A percentile compares a stretch with the other conserved stretches of the same genome.
These are phyloP conservation scores for Agrenia bidenticulata DNA, from an alignment of 2,888 invertebrate species.

Conservation along the genomic window DNA sequence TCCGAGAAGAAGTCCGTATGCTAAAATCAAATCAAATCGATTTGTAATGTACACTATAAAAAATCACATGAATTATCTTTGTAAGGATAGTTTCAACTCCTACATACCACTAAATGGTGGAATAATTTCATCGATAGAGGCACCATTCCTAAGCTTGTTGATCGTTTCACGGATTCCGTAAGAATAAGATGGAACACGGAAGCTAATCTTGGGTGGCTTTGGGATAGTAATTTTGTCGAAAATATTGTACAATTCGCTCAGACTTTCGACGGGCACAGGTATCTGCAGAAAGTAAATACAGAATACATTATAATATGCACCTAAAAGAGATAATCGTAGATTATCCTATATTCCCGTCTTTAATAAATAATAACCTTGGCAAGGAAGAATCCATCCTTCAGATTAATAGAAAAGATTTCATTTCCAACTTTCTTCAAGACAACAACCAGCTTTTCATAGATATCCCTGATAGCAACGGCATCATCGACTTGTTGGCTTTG, in stretches of 20 bases:
- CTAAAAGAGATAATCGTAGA: no score
- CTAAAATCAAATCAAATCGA: slow-evolving; percentile 56
- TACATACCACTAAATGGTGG: slow-evolving; percentile 67
- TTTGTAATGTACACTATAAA: not conserved
- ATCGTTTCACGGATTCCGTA: slow-evolving; percentile 42
- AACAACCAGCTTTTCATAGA: slow-evolving; percentile 62
- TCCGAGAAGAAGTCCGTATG: slow-evolving; percentile 71
- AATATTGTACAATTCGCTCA: slow-evolving; percentile 62
- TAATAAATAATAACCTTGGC: slow-evolving; percentile 50
- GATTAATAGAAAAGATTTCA: slow-evolving; percentile 53
- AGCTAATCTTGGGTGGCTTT: slow-evolving; percentile 62
- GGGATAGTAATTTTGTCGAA: slow-evolving; percentile 56
- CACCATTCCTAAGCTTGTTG: slow-evolving; percentile 40
- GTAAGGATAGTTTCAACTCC: not conserved
- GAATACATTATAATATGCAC: no score
- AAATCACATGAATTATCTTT: not conserved
- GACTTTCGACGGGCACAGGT: slow-evolving; percentile 57
- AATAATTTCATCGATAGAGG: slow-evolving; percentile 60
- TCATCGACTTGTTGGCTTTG: slow-evolving; percentile 65
- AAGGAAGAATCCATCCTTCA: slow-evolving; percentile 56
- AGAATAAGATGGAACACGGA: slow-evolving; percentile 35
- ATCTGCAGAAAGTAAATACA: slow-evolving; percentile 53
- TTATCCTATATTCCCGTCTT: not conserved
- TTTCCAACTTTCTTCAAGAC: slow-evolving; percentile 61
- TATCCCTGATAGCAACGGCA: slow-evolving; percentile 63